These are phyloP conservation scores for Tokudaia muenninki DNA, from an alignment of 2,797 vertebrate species.

Conservation along the genomic window DNA sequence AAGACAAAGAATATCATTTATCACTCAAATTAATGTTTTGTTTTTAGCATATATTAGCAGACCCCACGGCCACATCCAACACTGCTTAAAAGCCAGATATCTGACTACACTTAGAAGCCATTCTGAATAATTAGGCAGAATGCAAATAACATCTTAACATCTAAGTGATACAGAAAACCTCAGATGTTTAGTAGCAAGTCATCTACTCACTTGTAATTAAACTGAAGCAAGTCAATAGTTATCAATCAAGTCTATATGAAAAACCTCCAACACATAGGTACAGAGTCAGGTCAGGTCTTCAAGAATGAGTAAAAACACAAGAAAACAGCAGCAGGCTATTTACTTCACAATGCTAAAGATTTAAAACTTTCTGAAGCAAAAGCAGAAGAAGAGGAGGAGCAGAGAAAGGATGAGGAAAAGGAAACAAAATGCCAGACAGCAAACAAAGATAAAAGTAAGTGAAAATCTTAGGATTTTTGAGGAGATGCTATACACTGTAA, in stretches of 20 bases:
- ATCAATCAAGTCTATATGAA: conserved; percentile 49
- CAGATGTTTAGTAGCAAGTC: not conserved
- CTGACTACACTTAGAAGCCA: conserved; percentile 38
- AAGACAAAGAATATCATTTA: conserved; percentile 17
- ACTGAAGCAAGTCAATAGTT: conserved; percentile 12
- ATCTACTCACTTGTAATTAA: not conserved
- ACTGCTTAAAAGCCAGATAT: conserved; percentile 31
- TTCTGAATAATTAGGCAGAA: conserved; percentile 60
- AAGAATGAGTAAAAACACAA: not conserved
- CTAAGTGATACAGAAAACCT: conserved; percentile 40
- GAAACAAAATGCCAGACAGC: conserved; percentile 7
- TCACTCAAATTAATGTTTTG: conserved; percentile 9
- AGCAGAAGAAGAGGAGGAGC: not conserved
- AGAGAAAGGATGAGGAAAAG: not conserved
- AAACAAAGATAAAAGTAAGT: conserved; percentile 33
- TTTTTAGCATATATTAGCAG: conserved; percentile 9
- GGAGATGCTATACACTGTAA: conserved; percentile 25
- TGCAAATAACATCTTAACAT: conserved; percentile 59
- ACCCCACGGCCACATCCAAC: conserved; percentile 20
- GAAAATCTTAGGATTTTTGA: conserved; percentile 19
- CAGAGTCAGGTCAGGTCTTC: not conserved
- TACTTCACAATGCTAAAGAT: conserved; percentile 16
- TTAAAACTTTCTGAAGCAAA: not conserved
- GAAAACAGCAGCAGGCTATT: not conserved
- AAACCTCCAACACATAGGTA: not conserved